These are phyloP conservation scores for Trinorchestia longiramus DNA, from an alignment of 1,140 invertebrate species.

Conservation along the genomic window DNA sequence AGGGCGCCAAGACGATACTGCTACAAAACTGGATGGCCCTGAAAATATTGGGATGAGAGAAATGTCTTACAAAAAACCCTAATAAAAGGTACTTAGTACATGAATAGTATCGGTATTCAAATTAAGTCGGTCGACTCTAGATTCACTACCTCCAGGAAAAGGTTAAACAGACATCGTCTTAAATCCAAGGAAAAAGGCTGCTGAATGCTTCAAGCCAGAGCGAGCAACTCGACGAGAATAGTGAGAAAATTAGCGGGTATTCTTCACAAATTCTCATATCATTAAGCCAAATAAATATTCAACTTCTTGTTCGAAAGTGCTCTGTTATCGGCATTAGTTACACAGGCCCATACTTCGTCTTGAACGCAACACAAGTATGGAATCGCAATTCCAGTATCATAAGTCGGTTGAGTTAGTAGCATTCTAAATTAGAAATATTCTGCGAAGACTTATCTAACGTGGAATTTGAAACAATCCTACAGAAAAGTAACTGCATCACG, in stretches of 20 bases:
- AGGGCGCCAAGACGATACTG: not conserved
- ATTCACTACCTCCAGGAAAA: not conserved
- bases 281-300: not conserved
- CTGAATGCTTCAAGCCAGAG: not conserved
- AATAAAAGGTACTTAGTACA: constrained; percentile 2
- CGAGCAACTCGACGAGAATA: not conserved
- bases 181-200: not conserved
- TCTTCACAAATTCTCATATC: not conserved
- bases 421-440: not conserved
- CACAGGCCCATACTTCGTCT: not conserved
- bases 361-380: not conserved
- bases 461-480: not conserved
- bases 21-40: not conserved
- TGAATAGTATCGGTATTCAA: not conserved
- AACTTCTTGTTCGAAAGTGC: not conserved
- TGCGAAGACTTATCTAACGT: not conserved
- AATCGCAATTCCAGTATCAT: not conserved
- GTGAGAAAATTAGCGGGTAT: not conserved
- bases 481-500: not conserved
- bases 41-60: not conserved
- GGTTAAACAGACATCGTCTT: not conserved
- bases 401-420: not conserved
- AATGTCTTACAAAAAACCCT: not conserved
- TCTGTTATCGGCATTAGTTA: not conserved
- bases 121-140: not conserved